Evolutionary conservation across 2,797 vertebrate genomes (phyloP).

Genomic region (Ceyx erithaca): DNA sequence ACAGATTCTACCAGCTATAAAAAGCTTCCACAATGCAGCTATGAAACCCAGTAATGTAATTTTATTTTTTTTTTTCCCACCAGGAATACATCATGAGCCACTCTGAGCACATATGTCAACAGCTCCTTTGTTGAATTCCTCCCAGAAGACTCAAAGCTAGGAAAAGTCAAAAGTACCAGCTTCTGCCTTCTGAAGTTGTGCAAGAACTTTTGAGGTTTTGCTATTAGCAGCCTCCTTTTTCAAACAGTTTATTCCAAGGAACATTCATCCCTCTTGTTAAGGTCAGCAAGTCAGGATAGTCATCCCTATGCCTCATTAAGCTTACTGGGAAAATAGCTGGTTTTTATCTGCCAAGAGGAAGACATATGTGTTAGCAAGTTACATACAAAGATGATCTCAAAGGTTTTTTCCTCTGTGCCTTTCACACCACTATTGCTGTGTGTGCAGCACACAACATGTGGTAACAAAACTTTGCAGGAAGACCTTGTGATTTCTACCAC

Average conservation of each 20-base stretch:
- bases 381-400: not conserved
- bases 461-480: not conserved
- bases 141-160: conserved; percentile 42
- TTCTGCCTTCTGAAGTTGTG: conserved; percentile 28
- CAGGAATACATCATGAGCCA: not conserved
- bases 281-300: not conserved
- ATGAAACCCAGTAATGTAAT: not conserved
- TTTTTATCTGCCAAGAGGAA: not conserved
- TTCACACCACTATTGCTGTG: accelerated
- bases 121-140: conserved; percentile 39
- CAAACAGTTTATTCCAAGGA: conserved; percentile 44
- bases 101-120: not conserved
- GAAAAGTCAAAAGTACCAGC: conserved; percentile 39
- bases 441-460: not conserved
- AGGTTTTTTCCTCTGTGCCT: not conserved
- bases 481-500: not conserved
- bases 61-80: not conserved
- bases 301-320: not conserved
- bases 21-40: not conserved
- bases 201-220: conserved; percentile 24
- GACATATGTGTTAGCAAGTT: not conserved
- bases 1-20: not conserved
- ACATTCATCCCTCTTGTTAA: not conserved
- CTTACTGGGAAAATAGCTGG: not conserved
- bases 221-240: conserved; percentile 1